Evolutionary conservation across 2,113 vertebrate genomes (phyloP).

Genomic region (Ahaetulla prasina): DNA sequence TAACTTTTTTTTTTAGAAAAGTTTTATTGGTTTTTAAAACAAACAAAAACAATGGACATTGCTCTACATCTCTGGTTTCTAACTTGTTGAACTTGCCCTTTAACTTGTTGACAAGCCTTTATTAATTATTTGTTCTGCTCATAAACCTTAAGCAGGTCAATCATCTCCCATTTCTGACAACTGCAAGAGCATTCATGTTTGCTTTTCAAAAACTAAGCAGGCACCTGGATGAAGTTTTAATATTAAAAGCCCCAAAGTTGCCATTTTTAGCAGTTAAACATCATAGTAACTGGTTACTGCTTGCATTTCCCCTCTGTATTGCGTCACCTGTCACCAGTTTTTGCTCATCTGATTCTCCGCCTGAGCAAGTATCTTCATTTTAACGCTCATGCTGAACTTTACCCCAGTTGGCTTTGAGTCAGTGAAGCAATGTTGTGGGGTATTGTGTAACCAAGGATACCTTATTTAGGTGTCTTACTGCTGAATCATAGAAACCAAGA

Average conservation of each 20-base stretch:
- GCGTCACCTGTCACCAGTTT: not conserved
- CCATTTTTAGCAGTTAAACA: not conserved
- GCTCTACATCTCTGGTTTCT: too few species aligned
- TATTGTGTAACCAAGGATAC: not conserved
- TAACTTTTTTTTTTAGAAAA: too few species aligned
- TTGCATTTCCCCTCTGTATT: not conserved
- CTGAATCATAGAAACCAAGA: not conserved
- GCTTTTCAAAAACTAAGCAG: not conserved
- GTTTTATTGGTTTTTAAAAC: too few species aligned
- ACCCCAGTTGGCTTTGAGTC: constrained; percentile 60
- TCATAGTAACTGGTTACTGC: not conserved
- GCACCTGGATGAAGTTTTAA: not conserved
- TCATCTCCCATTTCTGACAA: not conserved
- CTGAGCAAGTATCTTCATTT: constrained; percentile 42
- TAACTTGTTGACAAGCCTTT: not conserved
- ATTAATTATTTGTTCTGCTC: not conserved
- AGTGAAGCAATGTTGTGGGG: constrained; percentile 22
- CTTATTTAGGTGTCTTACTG: not conserved
- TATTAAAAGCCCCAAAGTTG: too few species aligned
- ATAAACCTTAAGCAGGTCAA: not conserved
- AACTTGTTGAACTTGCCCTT: too few species aligned
- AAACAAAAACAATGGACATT: too few species aligned
- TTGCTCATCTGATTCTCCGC: constrained; percentile 40
- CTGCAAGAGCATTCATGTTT: not conserved
- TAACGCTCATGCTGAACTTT: constrained; percentile 55